A percentile compares a stretch with the other conserved stretches of the same genome.
These are phyloP conservation scores for Araneus ventricosus DNA, from an alignment of 1,140 invertebrate genomes.

Conservation along the genomic window DNA sequence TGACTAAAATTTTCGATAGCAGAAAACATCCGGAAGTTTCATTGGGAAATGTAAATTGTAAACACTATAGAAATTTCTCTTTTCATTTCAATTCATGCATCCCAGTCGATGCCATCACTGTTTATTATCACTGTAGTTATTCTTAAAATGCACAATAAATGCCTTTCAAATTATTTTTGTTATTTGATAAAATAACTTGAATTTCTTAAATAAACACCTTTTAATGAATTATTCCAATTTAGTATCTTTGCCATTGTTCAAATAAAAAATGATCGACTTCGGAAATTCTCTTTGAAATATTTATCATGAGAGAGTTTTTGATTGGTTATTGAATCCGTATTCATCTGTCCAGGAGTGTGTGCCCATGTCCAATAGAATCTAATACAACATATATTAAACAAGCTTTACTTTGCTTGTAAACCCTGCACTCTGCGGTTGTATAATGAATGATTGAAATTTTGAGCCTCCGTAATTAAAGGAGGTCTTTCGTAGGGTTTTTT, in stretches of 20 bases:
- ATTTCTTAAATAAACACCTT: too few species aligned
- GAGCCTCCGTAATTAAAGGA: background rate
- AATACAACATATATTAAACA: background rate
- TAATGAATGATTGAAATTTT: background rate
- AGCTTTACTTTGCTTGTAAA: background rate
- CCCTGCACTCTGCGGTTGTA: background rate
- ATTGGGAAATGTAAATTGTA: slow-evolving; percentile 20
- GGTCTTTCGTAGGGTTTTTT: background rate
- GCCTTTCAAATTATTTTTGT: background rate
- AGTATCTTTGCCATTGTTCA: background rate
- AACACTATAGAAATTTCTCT: slow-evolving; percentile 7
- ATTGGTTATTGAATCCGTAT: background rate
- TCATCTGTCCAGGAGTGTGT: background rate
- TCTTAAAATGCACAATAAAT: background rate
- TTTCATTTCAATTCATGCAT: slow-evolving; percentile 25
- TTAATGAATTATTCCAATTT: background rate
- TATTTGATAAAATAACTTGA: too few species aligned
- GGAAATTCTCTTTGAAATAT: too few species aligned
- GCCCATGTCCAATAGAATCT: background rate
- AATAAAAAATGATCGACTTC: background rate
- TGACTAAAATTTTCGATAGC: background rate
- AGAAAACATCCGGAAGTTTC: background rate
- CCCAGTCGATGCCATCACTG: background rate
- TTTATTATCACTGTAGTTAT: background rate
- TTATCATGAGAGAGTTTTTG: background rate